Evolutionary conservation across 1,140 invertebrate genomes (phyloP), one percentile per base, ranked within the genome.

Genomic region (Drosophila arawakana): DNA sequence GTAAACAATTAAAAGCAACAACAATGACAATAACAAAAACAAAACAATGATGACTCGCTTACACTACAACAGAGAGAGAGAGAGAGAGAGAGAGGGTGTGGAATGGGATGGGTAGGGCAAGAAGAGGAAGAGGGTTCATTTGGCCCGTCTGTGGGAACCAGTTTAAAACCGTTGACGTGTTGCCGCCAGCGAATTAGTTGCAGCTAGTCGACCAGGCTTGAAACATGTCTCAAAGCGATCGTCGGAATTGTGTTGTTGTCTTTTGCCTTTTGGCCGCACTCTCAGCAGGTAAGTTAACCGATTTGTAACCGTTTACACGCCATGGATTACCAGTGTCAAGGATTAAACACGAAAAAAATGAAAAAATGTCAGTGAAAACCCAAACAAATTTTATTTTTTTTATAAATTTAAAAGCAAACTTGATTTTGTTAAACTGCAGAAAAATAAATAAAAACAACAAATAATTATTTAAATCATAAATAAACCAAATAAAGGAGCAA

Each of bases 91-190:
- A 15, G 47, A 30, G 7, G n/a, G 9, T n/a, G 60, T 30, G 39
- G 30, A 18, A 10, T 10, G 15, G 13, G 8, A 37, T 11, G 18
- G 41, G 15, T n/a, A 34, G 39, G 4, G 30, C 9, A 11, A 1
- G 15, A 18, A 9, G 30, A 52, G 41, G 30, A 30, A 30, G 25
- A 4, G 25, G 25, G 4, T 30, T 3, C 13, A 6, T 43, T 21
- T 25, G 7, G 9, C 30, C 9, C 9, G 25, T 10, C 43, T 43
- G 54, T 81, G 76, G 63, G 77, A 72, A 82, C 83, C 58, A 82
- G 83, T 80, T 88, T 88, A 88, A 88, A 88, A 88, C 84, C 83
- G 61, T 80, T 55, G 66, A 66, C 77, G 65, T 44, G 30, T 18
- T 50, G 61, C 67, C 60, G 80, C 59, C 49, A 62, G 73, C 77